phyloP scores from a whole-genome alignment of 2,797 vertebrate species.

The Dendrocincla tyrannina region DNA sequence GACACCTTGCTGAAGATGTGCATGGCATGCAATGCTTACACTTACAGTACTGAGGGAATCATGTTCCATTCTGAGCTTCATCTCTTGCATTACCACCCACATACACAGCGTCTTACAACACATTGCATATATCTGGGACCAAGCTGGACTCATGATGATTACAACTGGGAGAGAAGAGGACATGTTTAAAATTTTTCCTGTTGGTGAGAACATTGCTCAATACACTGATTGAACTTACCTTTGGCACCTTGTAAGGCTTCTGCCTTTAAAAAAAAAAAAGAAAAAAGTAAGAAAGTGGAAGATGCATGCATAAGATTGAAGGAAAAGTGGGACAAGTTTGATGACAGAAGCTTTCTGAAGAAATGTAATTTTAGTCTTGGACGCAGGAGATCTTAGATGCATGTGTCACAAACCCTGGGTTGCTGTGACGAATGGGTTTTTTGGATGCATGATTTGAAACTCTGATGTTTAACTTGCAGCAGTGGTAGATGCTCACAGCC shows the following conservation, averaged over 20 bases:
- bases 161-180: not conserved
- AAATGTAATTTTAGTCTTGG: not conserved
- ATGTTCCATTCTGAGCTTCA: not conserved
- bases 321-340: not conserved
- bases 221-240: not conserved
- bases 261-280: not conserved
- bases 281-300: not conserved
- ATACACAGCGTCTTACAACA: not conserved
- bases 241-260: not conserved
- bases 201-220: not conserved
- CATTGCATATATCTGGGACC: not conserved
- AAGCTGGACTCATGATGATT: accelerated
- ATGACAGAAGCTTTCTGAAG: not conserved
- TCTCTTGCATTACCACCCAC: accelerated
- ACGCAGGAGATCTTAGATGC: not conserved
- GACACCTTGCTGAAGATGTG: not conserved
- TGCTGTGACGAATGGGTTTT: not conserved
- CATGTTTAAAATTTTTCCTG: not conserved
- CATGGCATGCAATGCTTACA: not conserved
- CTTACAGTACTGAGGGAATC: not conserved
- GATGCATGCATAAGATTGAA: not conserved
- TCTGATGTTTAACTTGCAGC: not conserved
- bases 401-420: not conserved
- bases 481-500: not conserved
- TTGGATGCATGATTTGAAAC: not conserved